Evolutionary conservation across 2,797 vertebrate species (phyloP), one percentile per base, ranked within the genome.

Genomic region (Cirrhinus molitorella): DNA sequence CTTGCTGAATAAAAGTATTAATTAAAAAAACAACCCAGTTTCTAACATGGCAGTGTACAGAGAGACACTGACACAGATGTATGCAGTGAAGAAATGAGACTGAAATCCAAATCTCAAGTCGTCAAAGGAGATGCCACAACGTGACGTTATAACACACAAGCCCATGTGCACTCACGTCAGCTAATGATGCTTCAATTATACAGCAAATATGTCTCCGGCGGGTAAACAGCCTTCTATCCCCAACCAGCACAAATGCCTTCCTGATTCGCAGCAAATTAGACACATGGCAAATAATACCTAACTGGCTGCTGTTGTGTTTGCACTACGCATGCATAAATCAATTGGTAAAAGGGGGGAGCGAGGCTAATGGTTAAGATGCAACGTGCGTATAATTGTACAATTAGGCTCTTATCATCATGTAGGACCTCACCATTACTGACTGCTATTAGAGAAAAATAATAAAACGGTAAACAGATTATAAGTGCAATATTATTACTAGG

Each of bases 191-290:
- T 83, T 87, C 86, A 89, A 89, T 86, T 86, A 87, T 72, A 70
- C 75, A 65, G 75, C 79, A 86, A 87, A 87, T 79, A 83, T 85
- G 68, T 43, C 86, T 86, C 82, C 53, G 23, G 79, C 67, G 74
- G 66, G 86, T 86, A 89, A 86, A 87, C 77, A 78, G 84, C 84
- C 86, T 84, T 76, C 84, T 85, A 87, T 85, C 70, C 71, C 84
- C 83, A 86, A 80, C 71, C 65, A 51, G 84, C 63, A 83, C 84
- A 86, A 87, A 87, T 82, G 74, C 55, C 70, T 85, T 80, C 83
- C 75, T 85, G 86, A 88, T 88, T 88, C 59, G 28, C 75, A 77
- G 84, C 79, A 87, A 87, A 89, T 89, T 87, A 89, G 86, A 87
- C 88, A 86, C 84, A 86, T 85, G 84, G 87, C 82, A 86, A 87